These are phyloP conservation scores for Dipodomys ordii DNA, from an alignment of 2,113 vertebrate species.

Conservation along the genomic window DNA sequence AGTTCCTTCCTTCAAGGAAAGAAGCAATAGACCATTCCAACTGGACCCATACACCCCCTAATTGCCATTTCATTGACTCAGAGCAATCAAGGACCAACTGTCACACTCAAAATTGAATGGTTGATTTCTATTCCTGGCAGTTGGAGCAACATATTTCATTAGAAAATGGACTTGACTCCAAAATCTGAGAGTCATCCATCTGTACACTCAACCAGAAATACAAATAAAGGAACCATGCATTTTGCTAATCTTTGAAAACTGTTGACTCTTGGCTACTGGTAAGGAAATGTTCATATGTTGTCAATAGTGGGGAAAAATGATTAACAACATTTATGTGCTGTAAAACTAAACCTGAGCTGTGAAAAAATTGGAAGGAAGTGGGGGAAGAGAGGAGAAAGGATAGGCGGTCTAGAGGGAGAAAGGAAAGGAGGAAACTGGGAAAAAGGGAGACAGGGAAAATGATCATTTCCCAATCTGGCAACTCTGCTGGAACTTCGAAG, in stretches of 20 bases:
- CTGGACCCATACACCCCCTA: not conserved
- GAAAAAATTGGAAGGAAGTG: no score
- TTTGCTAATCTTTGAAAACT: slow-evolving; percentile 63
- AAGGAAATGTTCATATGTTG: slow-evolving; percentile 28
- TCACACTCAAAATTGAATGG: slow-evolving; percentile 25
- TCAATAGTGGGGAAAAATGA: slow-evolving; percentile 19
- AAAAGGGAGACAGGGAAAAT: not conserved
- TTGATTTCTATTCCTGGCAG: not conserved
- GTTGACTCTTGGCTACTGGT: slow-evolving; percentile 44
- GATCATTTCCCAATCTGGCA: not conserved
- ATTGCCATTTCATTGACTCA: slow-evolving; percentile 14
- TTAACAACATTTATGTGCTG: not conserved
- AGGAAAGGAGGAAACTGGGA: not conserved
- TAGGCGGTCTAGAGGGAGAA: not conserved
- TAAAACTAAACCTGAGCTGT: not conserved
- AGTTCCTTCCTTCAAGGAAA: not conserved
- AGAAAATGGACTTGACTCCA: slow-evolving; percentile 52
- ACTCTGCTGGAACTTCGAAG: not conserved
- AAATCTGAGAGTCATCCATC: slow-evolving; percentile 61
- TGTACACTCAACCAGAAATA: slow-evolving; percentile 61
- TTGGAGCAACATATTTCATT: slow-evolving; percentile 14
- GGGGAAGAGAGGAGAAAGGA: no score
- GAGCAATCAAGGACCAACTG: not conserved
- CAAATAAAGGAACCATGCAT: slow-evolving; percentile 54
- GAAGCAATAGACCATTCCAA: not conserved